Conservation (phyloP, 2,113 vertebrate genomes). For the Plecturocebus donacophilus region DNA sequence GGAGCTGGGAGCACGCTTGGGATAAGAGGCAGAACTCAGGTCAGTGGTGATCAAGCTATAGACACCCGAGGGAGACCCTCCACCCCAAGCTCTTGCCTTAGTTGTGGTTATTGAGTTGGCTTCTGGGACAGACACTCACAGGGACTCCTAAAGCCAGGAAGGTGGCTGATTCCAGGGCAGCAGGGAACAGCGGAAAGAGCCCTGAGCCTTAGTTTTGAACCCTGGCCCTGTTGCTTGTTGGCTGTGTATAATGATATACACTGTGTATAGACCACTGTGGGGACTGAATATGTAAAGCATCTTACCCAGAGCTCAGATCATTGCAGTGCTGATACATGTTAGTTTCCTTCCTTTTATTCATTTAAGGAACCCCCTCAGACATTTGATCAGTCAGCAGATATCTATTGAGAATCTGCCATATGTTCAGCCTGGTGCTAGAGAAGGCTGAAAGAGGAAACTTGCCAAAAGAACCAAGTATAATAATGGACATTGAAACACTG, state of each 20-base stretch:
- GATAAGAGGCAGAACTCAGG: background rate
- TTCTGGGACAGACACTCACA: background rate
- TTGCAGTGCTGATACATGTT: accelerated
- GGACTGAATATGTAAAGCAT: background rate
- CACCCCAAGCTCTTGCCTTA: background rate
- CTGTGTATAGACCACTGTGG: background rate
- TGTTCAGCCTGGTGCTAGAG: background rate
- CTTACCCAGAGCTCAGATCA: background rate
- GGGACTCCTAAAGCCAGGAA: background rate
- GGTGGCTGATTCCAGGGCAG: background rate
- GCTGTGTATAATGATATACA: background rate
- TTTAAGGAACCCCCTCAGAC: background rate
- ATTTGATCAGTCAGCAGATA: background rate
- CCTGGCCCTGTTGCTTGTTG: background rate
- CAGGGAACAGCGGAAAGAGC: background rate
- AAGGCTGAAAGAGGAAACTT: background rate
- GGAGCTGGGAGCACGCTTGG: background rate
- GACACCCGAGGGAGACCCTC: background rate
- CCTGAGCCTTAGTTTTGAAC: background rate
- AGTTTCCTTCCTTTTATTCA: background rate
- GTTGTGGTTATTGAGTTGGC: background rate
- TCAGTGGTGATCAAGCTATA: background rate
- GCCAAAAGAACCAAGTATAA: background rate
- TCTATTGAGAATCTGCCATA: background rate
- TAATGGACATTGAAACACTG: background rate